Evolutionary conservation across 2,797 vertebrate genomes (phyloP), one percentile per base, ranked within the genome.

Genomic region (Eospalax fontanierii): DNA sequence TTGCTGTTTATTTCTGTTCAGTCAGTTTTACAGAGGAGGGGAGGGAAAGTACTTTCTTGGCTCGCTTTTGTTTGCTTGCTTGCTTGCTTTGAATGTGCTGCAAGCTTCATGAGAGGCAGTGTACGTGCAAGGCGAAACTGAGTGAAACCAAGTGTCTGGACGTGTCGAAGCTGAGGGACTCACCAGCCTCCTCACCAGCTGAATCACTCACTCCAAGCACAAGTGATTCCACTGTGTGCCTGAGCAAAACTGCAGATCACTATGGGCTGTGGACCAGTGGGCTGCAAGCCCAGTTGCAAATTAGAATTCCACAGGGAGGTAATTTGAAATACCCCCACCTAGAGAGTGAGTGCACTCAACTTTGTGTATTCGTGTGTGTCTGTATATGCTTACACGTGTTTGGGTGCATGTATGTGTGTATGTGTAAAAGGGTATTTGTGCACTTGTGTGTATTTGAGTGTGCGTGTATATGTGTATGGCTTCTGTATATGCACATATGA

Each of bases 141-240:
- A 86, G 54, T 76, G 70, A 93, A 91, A 89, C 9, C 26, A 83
- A 28, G 46, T 89, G 57, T 71, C 75, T 30, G 0, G 80, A 78
- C 70, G 73, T 89, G 12, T 6, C 26, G 59, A 70, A 76, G 26
- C 57, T 35, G 81, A 91, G 63, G 85, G 78, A 73, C 91, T 80
- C 57, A 16, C 75, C 73, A 43, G 73, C 46, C 81, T 87, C 46
- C 57, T 95, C 73, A 46, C 80, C 33, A 35, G 46, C 46, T 75
- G 94, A 89, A 89, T 93, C 85, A 87, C 87, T 95, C 76, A 89
- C 87, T 95, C 91, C 28, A 71, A 95, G 91, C 96, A 93, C 91
- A 95, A 92, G 84, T 87, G 87, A 96, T 95, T 95, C 94, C 95
- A 94, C 97, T 96, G 94, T 96, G 93, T 97, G 96, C 96, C 96